Conservation (phyloP, 2,113 vertebrate species). For the Illadopsis cleaveri region DNA sequence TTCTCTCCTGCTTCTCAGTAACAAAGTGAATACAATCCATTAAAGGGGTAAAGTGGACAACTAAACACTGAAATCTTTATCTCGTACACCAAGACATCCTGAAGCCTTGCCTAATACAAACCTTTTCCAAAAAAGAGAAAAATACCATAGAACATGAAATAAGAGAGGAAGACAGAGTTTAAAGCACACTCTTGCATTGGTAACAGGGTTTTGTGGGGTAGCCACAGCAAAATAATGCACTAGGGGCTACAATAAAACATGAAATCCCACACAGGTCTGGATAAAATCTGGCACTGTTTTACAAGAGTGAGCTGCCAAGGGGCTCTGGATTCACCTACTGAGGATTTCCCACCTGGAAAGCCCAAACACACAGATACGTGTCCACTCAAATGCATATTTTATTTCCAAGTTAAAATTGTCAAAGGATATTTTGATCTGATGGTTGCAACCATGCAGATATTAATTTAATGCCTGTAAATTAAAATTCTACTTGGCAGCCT, state of each 20-base stretch:
- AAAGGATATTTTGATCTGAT: background rate
- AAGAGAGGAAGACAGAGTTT: background rate
- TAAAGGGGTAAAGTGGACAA: background rate
- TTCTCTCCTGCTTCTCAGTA: background rate
- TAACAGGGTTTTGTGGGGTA: background rate
- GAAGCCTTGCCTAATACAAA: background rate
- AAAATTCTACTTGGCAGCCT: background rate
- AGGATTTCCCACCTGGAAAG: background rate
- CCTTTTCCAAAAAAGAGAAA: background rate
- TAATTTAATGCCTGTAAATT: background rate
- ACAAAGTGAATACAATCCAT: background rate
- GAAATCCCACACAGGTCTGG: background rate
- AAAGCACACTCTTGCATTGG: background rate
- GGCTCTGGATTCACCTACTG: background rate
- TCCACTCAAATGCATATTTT: background rate
- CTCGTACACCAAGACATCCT: background rate
- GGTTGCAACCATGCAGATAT: background rate
- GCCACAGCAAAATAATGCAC: background rate
- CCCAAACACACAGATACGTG: rapidly evolving
- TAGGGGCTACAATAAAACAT: background rate
- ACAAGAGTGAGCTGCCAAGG: background rate
- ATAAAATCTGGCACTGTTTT: background rate
- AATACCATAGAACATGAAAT: background rate
- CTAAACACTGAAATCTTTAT: background rate
- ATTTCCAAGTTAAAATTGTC: background rate